Conservation (phyloP, 2,113 vertebrate genomes). For the Lamprologus tigripictilis region DNA sequence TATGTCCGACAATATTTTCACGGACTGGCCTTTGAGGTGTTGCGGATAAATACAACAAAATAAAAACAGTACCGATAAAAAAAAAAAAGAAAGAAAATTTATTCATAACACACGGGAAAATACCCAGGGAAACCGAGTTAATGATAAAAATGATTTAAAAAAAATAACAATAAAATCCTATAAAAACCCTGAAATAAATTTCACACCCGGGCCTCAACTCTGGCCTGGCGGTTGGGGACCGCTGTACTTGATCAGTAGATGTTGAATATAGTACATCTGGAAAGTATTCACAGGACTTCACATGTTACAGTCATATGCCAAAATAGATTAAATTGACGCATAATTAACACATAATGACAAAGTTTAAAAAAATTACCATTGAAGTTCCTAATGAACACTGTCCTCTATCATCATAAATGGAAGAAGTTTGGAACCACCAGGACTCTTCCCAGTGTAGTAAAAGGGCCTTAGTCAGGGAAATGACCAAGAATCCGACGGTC, state of each 20-base stretch:
- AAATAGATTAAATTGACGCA: neutral
- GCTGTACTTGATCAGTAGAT: neutral
- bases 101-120: neutral
- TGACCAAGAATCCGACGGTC: neutral
- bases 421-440: neutral
- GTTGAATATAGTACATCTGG: neutral
- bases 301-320: neutral
- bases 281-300: neutral
- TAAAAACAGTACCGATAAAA: neutral
- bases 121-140: neutral
- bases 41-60: neutral
- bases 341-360: neutral
- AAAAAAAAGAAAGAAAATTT: accelerated
- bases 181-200: neutral
- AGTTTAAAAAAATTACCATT: neutral
- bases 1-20: neutral
- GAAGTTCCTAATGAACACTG: neutral
- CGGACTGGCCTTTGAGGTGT: neutral
- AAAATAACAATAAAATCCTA: neutral
- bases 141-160: neutral
- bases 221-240: accelerated
- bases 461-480: neutral
- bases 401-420: neutral
- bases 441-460: neutral
- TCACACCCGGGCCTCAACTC: neutral